phyloP scores from a whole-genome alignment of 2,113 vertebrate species.

The Upupa epops region DNA sequence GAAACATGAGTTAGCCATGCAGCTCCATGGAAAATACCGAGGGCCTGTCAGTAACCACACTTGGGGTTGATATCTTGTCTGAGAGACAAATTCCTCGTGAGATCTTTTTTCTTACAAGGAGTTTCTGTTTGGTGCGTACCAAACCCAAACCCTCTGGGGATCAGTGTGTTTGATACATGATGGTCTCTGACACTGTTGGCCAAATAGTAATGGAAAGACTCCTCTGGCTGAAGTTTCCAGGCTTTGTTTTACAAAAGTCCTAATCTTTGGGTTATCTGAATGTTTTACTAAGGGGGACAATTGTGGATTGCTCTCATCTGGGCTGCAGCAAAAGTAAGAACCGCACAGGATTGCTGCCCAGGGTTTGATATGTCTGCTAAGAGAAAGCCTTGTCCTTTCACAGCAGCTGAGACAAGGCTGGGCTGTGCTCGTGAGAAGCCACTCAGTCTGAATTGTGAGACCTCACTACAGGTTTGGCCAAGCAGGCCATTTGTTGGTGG shows the following conservation, averaged over 20 bases:
- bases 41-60: neutral
- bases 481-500: neutral
- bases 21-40: slow-evolving; percentile 16
- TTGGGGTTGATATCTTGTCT: slow-evolving; percentile 10
- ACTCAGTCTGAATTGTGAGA: neutral
- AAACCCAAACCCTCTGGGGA: neutral
- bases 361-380: neutral
- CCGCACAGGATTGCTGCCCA: neutral
- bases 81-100: neutral
- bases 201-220: slow-evolving; percentile 26
- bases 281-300: slow-evolving; percentile 52
- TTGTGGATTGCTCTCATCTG: slow-evolving; percentile 45
- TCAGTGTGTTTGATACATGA: neutral
- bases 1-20: neutral
- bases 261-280: slow-evolving; percentile 19
- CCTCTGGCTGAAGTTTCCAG: slow-evolving; percentile 7
- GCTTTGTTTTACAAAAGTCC: slow-evolving; percentile 20
- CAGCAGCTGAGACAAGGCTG: neutral
- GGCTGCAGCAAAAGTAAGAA: neutral
- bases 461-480: neutral
- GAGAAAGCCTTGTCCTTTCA: neutral
- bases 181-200: slow-evolving; percentile 34
- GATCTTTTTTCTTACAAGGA: neutral
- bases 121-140: neutral
- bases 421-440: neutral